A percentile compares a stretch with the other conserved stretches of the same genome.
Evolutionary conservation across 1,140 invertebrate genomes (phyloP).

Genomic region (Microplitis demolitor): DNA sequence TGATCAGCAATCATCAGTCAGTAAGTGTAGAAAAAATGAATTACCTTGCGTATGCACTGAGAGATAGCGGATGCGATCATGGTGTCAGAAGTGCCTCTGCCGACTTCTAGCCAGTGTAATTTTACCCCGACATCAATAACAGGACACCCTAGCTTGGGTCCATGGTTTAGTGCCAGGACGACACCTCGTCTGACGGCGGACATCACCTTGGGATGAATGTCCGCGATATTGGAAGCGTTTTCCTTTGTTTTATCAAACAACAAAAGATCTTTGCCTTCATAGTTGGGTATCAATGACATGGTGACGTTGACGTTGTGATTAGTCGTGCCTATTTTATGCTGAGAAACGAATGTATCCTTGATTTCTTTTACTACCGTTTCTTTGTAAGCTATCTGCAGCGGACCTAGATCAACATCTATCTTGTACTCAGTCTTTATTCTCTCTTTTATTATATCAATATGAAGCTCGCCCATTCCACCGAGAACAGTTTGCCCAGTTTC

Average conservation of each 20-base stretch:
- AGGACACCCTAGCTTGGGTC: slow-evolving; percentile 75
- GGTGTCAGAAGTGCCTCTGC: slow-evolving; percentile 74
- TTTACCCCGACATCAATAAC: slow-evolving; percentile 75
- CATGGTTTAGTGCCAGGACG: slow-evolving; percentile 68
- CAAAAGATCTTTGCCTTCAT: slow-evolving; percentile 49
- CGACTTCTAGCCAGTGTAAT: slow-evolving; percentile 77
- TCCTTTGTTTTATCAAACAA: slow-evolving; percentile 71
- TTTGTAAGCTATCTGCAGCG: slow-evolving; percentile 92
- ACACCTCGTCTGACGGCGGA: slow-evolving; percentile 69
- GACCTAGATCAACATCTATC: slow-evolving; percentile 90
- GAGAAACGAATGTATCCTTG: slow-evolving; percentile 63
- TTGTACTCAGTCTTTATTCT: slow-evolving; percentile 87
- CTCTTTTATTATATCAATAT: slow-evolving; percentile 93
- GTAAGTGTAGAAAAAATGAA: slow-evolving; percentile 12
- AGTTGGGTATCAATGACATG: slow-evolving; percentile 64
- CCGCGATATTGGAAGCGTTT: slow-evolving; percentile 66
- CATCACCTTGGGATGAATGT: slow-evolving; percentile 66
- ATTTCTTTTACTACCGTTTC: slow-evolving; percentile 70
- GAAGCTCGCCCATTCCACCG: slow-evolving; percentile 94
- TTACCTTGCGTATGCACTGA: slow-evolving; percentile 79
- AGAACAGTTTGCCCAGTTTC: slow-evolving; percentile 88
- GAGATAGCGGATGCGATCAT: slow-evolving; percentile 78
- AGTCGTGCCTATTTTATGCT: slow-evolving; percentile 70
- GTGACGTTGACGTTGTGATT: slow-evolving; percentile 66
- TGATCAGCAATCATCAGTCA: no score